Conservation (phyloP, 2,113 vertebrate species). For the western clawed frog (Xenopus tropicalis) region UCB_Xtro_10.0 CM004451.2:90740001-90740500, state of each 20-base stretch:
- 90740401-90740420: constrained; percentile 91
- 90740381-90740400: too few relatives aligned
- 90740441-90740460: constrained; percentile 75
- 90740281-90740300: too few relatives aligned
- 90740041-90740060: constrained; percentile 99
- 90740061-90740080: constrained; percentile 92
- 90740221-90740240: too few relatives aligned
- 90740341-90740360: too few relatives aligned
- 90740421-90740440: constrained; percentile 79
- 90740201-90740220: too few relatives aligned
- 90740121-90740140: constrained; percentile 77
- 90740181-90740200: constrained; percentile 76
- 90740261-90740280: too few relatives aligned
- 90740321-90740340: too few relatives aligned
- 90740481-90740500: constrained; percentile 84
- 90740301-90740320: too few relatives aligned
- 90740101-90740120: too few relatives aligned
- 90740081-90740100: constrained; percentile 91
- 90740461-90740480: constrained; percentile 80
- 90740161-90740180: constrained; percentile 84
- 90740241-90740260: too few relatives aligned
- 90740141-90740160: constrained; percentile 81
- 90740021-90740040: constrained; percentile 99
- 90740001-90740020: constrained; percentile 95
- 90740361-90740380: too few relatives aligned